Base-by-base conservation (phyloP, 2,797 vertebrate species). In the Varecia variegata region DNA sequence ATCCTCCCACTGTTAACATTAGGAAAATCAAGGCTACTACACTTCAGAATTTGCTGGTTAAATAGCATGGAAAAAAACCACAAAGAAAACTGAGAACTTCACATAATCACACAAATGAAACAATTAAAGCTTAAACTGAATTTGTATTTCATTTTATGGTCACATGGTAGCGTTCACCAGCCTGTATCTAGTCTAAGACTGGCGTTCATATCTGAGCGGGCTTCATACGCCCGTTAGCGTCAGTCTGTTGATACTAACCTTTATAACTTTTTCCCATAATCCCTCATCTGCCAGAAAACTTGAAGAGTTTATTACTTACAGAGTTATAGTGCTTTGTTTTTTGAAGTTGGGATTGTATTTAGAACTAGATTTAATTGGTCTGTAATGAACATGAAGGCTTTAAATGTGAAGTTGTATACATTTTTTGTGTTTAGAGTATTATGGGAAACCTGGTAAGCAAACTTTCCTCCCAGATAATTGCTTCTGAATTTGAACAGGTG, bases 251-350 rank as follows among this genome's bases (percentile, higher is more conserved):
- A 23, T 56, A 15, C 17, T 84, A 43, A 65, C 38, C 23, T 94
- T 81, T 18, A 18, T 40, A 35, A 23, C 62, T 21, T 82, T 52
- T 83, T 77, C 35, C 62, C n/a, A 30, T 60, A 88, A 43, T 18
- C 81, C 17, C 77, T 60, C 76, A 71, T 71, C 84, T 94, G 73
- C 81, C n/a, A 18, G 70, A 68, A 93, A 68, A 90, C 93, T 96
- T 96, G 79, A 97, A 96, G 76, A 77, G 68, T 96, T 96, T 85
- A 87, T 89, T 83, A 68, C 82, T 95, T 97, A 15, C 79, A 96
- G 93, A 96, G 40, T 50, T 92, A 68, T 47, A 52, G 92, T 67
- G 32, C 85, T 54, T 94, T 93, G 82, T 90, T 84, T 88, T 38
- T 65, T 94, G 88, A 92, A 94, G 83, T 97, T 96, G 94, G 65